Conservation (phyloP, 2,888 invertebrate species). For the Hirtodrosophila duncani region DNA sequence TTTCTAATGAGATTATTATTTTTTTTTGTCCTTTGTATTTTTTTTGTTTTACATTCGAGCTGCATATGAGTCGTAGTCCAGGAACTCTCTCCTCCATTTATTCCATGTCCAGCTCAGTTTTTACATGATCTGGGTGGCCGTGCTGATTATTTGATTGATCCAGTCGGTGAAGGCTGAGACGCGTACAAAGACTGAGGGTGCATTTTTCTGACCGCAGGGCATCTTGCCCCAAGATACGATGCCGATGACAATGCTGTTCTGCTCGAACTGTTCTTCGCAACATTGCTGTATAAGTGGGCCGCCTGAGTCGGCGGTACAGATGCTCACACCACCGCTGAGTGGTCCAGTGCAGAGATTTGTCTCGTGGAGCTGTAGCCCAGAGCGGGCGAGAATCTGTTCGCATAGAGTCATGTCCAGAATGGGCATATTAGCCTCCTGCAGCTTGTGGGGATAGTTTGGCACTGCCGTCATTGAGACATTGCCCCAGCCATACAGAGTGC, state of each 20-base stretch:
- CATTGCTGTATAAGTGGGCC: slow-evolving; percentile 75
- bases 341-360: slow-evolving; percentile 77
- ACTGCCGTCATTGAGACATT: slow-evolving; percentile 75
- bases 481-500: slow-evolving; percentile 76
- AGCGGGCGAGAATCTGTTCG: slow-evolving; percentile 68
- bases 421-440: slow-evolving; percentile 74
- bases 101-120: not conserved
- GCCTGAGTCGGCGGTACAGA: slow-evolving; percentile 76
- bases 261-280: slow-evolving; percentile 55
- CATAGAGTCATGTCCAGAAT: slow-evolving; percentile 71
- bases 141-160: slow-evolving; percentile 69
- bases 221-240: slow-evolving; percentile 80
- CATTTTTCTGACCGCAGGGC: slow-evolving; percentile 78
- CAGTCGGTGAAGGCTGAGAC: slow-evolving; percentile 79
- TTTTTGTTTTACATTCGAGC: slow-evolving; percentile 51
- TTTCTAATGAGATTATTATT: slow-evolving; percentile 50
- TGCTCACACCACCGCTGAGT: slow-evolving; percentile 74
- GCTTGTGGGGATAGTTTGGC: slow-evolving; percentile 71
- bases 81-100: slow-evolving; percentile 8
- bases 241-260: slow-evolving; percentile 75
- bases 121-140: slow-evolving; percentile 62
- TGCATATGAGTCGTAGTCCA: slow-evolving; percentile 10
- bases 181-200: slow-evolving; percentile 79
- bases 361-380: slow-evolving; percentile 71
- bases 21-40: slow-evolving; percentile 24